Base-by-base conservation (phyloP, 2,113 vertebrate species). In the Potamarius usumacintae region DNA sequence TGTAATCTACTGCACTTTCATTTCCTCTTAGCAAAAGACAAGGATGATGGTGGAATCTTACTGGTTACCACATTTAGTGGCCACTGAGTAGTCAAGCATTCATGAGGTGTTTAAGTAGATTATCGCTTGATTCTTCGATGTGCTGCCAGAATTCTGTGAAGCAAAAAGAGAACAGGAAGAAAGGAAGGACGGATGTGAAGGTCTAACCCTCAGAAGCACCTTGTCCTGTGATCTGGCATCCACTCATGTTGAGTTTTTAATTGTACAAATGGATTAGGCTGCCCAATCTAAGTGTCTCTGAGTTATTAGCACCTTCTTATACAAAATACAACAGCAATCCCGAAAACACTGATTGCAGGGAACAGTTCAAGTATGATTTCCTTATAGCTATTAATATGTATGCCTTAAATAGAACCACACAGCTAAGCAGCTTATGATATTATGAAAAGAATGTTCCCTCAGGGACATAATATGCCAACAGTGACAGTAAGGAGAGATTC, bases 331-430 rank as follows among this genome's bases (percentile, higher is more conserved):
- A 95, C 94, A 95, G 94, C 94, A 95, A 95, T 95, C 93, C 94
- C 91, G 94, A 94, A 95, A 95, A 96, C 95, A 94, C 91, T 95
- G 95, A 96, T 96, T 95, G 94, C 94, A 94, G 92, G 93, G 94
- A 95, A 96, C 93, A 95, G 94, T 96, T 95, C 92, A 95, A 96
- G 96, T 96, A 95, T 95, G 95, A 96, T 95, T 96, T 95, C 94
- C 94, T 95, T 96, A 96, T 95, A 96, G 95, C 95, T 96, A 96
- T 95, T 96, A 96, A 96, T 96, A 96, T 96, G 95, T 96, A 96
- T 95, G 95, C 95, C 95, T 96, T 96, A 96, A 96, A 96, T 96
- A 96, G 95, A 95, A 95, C 95, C 95, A 95, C 95, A 95, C 95
- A 92, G 93, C 94, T 96, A 96, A 96, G 95, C 95, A 95, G 95